phyloP scores from a whole-genome alignment of 2,113 vertebrate genomes.

The Craseonycteris thonglongyai region DNA sequence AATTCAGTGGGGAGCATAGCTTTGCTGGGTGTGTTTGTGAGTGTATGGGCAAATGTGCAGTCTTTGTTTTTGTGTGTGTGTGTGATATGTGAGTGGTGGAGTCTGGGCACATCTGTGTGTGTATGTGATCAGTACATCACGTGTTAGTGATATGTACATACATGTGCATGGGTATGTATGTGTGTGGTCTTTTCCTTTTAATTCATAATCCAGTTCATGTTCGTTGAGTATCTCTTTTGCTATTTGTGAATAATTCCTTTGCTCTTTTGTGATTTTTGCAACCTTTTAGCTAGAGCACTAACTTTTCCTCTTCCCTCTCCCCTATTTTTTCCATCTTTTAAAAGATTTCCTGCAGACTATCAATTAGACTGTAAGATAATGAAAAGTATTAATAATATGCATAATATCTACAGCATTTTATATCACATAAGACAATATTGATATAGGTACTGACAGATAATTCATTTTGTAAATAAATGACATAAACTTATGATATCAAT shows the following conservation, averaged over 20 bases:
- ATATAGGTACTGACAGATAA: background rate
- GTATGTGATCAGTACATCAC: background rate
- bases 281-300: background rate
- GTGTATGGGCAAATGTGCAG: background rate
- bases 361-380: slow-evolving; percentile 4
- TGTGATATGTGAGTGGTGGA: too few species aligned
- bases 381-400: background rate
- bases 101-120: background rate
- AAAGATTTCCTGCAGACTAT: slow-evolving; percentile 24
- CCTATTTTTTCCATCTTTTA: background rate
- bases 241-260: background rate
- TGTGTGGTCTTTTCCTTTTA: background rate
- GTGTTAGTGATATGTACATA: background rate
- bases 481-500: background rate
- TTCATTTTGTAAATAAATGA: background rate
- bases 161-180: rapidly evolving
- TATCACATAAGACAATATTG: background rate
- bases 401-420: background rate
- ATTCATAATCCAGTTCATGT: background rate
- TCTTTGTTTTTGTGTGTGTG: background rate
- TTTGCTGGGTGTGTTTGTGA: background rate
- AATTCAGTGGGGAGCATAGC: background rate
- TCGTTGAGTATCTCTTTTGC: background rate
- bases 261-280: background rate
- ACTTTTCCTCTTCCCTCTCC: background rate